Evolutionary conservation across 1,140 invertebrate species (phyloP).

Genomic region (Drosophila rufa): DNA sequence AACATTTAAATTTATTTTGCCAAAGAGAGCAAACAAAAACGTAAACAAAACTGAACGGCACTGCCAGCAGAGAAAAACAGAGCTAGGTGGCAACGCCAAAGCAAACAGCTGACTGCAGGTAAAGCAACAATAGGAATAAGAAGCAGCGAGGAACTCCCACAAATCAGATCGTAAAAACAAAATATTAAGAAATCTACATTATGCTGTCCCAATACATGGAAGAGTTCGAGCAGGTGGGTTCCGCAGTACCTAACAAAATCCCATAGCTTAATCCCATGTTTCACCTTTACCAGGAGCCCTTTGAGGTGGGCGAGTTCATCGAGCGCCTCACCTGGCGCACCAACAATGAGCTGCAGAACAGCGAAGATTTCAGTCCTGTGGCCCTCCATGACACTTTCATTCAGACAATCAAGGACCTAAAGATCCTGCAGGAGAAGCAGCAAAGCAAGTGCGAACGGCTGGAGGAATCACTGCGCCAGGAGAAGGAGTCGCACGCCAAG

Average conservation of each 20-base stretch:
- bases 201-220: conserved; percentile 95
- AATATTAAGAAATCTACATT: conserved; percentile 71
- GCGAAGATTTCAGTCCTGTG: conserved; percentile 91
- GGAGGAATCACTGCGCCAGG: conserved; percentile 93
- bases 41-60: conserved; percentile 16
- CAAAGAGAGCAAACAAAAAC: conserved; percentile 25
- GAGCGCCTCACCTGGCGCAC: conserved; percentile 97
- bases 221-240: conserved; percentile 90
- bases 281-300: conserved; percentile 91
- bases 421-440: conserved; percentile 92
- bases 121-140: conserved; percentile 28
- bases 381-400: conserved; percentile 96
- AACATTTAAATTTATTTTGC: conserved; percentile 16
- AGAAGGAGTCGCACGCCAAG: conserved; percentile 93
- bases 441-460: conserved; percentile 95
- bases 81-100: conserved; percentile 33
- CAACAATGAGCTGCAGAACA: conserved; percentile 90
- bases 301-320: conserved; percentile 98
- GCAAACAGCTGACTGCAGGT: conserved; percentile 36
- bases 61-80: conserved; percentile 10
- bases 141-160: conserved; percentile 55
- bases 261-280: background rate
- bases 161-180: conserved; percentile 17
- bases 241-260: background rate
- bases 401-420: conserved; percentile 93